Conservation (phyloP, 2,797 vertebrate species). For the Typhlichthys subterraneus region DNA sequence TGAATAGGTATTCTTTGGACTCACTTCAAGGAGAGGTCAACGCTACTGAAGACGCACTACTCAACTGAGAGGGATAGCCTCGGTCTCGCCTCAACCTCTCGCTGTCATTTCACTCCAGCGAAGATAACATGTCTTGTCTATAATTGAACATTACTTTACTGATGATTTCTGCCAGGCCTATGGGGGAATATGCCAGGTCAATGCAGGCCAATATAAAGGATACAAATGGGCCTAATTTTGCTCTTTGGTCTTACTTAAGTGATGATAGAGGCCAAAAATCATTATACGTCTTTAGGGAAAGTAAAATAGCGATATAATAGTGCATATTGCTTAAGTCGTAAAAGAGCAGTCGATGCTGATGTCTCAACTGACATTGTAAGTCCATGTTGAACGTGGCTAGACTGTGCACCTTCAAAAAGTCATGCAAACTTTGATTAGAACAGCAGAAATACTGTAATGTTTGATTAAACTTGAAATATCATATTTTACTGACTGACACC, state of each 20-base stretch:
- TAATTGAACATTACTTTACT: slow-evolving; percentile 88
- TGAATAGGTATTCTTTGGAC: slow-evolving; percentile 85
- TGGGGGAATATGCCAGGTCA: slow-evolving; percentile 66
- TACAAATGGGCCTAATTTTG: slow-evolving; percentile 63
- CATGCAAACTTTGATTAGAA: too few relatives aligned
- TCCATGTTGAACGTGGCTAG: too few relatives aligned
- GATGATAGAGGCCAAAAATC: slow-evolving; percentile 68
- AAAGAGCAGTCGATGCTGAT: not conserved
- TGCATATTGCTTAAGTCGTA: slow-evolving; percentile 4
- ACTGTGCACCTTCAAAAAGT: too few relatives aligned
- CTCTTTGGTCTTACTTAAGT: slow-evolving; percentile 74
- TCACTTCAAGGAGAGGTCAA: slow-evolving; percentile 90
- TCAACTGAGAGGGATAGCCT: slow-evolving; percentile 91
- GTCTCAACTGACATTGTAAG: too few relatives aligned
- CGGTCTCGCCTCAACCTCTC: slow-evolving; percentile 84
- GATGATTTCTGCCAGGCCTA: slow-evolving; percentile 74
- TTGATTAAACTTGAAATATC: too few relatives aligned
- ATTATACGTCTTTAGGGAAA: slow-evolving; percentile 55
- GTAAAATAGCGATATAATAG: slow-evolving; percentile 40
- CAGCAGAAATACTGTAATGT: too few relatives aligned
- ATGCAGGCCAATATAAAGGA: slow-evolving; percentile 66
- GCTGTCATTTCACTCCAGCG: slow-evolving; percentile 83
- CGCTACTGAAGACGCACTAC: slow-evolving; percentile 91
- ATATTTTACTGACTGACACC: too few relatives aligned
- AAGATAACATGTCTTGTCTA: slow-evolving; percentile 86